Evolutionary conservation across 2,797 vertebrate species (phyloP), one percentile per base, ranked within the genome.

Genomic region (Cyprinella venusta): DNA sequence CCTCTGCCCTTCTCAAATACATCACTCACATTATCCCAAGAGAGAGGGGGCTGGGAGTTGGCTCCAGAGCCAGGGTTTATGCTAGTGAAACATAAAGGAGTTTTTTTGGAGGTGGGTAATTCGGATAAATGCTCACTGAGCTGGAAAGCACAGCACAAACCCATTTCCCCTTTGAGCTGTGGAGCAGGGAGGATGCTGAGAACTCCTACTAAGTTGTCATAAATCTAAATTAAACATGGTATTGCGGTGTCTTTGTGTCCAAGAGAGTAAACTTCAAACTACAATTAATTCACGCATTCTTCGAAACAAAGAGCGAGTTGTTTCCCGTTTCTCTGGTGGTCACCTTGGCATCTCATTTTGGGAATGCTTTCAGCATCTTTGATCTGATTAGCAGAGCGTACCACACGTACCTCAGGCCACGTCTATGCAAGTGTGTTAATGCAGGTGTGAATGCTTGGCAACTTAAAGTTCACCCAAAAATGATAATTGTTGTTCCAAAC

Each of bases 51-150:
- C 63, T 83, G 83, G 85, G 81, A 86, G 69, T 72, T 83, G 78
- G 81, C 83, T 56, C 68, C 50, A 65, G 77, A 86, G 82, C 72
- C 80, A 80, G 71, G 84, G 82, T 87, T 86, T 87, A 85, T 84
- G 85, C 87, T 75, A 63, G 81, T 77, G 74, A 69, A 83, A 83
- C 83, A 87, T 87, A 85, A 86, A 86, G 79, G 81, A 83, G 72
- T 76, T 84, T 88, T 88, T 88, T 85, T 75, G 59, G 85, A 83
- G 84, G 80, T 88, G 84, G 84, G 82, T 89, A 84, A 87, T 89
- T 89, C 61, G 50, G 71, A 87, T 84, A 82, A 79, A 81, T 86
- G 83, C 83, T 89, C 90, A 88, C 79, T 87, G 86, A 86, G 78
- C 84, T 86, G 81, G 82, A 84, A 87, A 86, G 86, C 83, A 88